Percentiles rank a stretch among this genome's conserved stretches.
Evolutionary conservation across 2,888 invertebrate genomes (phyloP).

Genomic region (Sclerodermus sp.): DNA sequence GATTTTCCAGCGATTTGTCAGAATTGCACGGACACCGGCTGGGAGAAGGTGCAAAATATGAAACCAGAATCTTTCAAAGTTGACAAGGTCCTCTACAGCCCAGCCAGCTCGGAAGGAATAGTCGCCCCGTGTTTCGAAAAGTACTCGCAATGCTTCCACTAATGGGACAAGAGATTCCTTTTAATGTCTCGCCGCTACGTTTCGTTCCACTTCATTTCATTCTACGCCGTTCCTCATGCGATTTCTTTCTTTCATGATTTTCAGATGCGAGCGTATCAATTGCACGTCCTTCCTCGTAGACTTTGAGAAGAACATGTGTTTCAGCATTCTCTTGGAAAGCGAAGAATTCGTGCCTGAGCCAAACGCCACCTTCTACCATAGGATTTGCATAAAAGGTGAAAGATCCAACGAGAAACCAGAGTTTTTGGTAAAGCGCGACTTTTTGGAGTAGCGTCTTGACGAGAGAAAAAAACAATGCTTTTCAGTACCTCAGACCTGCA

Average conservation of each 20-base stretch:
- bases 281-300: conserved; percentile 49
- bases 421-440: conserved; percentile 47
- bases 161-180: neutral
- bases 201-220: no score
- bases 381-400: conserved; percentile 66
- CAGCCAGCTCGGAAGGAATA: conserved; percentile 45
- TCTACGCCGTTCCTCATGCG: no score
- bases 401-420: neutral
- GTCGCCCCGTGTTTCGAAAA: conserved; percentile 43
- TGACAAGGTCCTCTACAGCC: conserved; percentile 31
- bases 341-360: conserved; percentile 59
- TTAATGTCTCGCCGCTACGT: no score
- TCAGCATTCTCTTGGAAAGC: conserved; percentile 37
- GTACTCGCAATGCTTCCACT: conserved; percentile 21
- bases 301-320: conserved; percentile 41
- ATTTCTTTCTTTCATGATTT: neutral
- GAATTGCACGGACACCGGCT: conserved; percentile 35
- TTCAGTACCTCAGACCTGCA: conserved; percentile 62
- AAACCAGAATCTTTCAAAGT: conserved; percentile 38
- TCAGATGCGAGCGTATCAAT: conserved; percentile 41
- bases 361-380: conserved; percentile 67
- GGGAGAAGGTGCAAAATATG: conserved; percentile 49
- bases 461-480: conserved; percentile 42
- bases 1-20: conserved; percentile 27
- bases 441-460: conserved; percentile 60